Evolutionary conservation across 2,113 vertebrate species (phyloP), one percentile per base, ranked within the genome.

Genomic region (Atlantisia rogersi): DNA sequence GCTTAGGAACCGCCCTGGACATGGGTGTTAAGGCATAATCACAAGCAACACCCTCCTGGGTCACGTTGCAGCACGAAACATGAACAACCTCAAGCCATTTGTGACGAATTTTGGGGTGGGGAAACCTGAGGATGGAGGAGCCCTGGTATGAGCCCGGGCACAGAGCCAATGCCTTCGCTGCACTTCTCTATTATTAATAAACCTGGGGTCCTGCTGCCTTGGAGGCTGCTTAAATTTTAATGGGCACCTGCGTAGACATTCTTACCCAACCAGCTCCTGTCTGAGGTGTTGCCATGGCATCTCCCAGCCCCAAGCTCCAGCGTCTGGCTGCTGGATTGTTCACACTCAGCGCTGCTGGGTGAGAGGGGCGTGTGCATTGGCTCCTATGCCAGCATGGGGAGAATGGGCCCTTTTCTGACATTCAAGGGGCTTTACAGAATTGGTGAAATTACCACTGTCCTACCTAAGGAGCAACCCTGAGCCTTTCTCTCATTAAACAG

Each of bases 201-300:
- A 5, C 25, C 1, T 0, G 8, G 58, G 59, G 62, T 70, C 63
- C 44, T 0, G 0, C 76, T 4, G 24, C 80, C 16, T 28, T 22
- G 6, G 73, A 86, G 58, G 60, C 74, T 74, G 63, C 69, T 96
- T 62, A 87, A 91, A 93, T 86, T 94, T 95, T 82, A 88, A 90
- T 86, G 26, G 59, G 42, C 7, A 2, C 3, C 32, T 20, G 9
- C 18, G 13, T 5, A 44, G n/a, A 12, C 37, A 6, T 44, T 86
- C 21, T 1, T 60, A 59, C 77, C 77, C 96, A 68, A 59, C 8
- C 55, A n/a, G 82, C 87, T 76, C 50, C 73, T 2, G 52, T 5
- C 46, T 0, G 81, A 81, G 65, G 17, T 31, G 96, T 96, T 97
- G 97, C 97, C 95, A 96, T 94, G 97, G 95, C 76, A 94, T 70